Evolutionary conservation across 2,888 invertebrate genomes (phyloP).

Genomic region (Therioaphis trifolii): DNA sequence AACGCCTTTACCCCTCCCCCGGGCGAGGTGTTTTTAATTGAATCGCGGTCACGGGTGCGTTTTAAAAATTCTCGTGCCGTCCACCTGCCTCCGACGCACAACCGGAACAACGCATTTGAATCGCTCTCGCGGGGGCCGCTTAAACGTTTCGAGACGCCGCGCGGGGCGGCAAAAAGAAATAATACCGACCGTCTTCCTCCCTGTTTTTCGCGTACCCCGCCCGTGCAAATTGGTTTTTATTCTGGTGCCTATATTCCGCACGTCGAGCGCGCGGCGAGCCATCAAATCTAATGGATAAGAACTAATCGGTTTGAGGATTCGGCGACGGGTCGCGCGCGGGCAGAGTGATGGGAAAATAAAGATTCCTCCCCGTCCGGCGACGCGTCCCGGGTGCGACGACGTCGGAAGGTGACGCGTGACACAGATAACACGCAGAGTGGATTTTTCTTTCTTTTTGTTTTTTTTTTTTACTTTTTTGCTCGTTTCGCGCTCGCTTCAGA

Average conservation of each 20-base stretch:
- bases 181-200: no score
- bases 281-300: conserved; percentile 43
- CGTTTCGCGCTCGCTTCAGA: no score
- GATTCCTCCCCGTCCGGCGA: neutral
- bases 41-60: neutral
- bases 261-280: conserved; percentile 3
- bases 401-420: neutral
- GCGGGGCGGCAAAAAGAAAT: neutral
- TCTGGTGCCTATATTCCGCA: conserved; percentile 6
- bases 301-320: conserved; percentile 29
- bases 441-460: no score
- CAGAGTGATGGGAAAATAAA: conserved; percentile 13
- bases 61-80: neutral
- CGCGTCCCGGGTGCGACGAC: neutral
- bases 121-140: conserved; percentile 7
- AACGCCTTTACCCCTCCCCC: no score
- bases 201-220: no score
- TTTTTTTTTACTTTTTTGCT: no score
- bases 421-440: neutral
- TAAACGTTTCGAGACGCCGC: conserved; percentile 1
- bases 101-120: conserved; percentile 8
- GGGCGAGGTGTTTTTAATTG: no score
- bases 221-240: conserved; percentile 40
- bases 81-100: conserved; percentile 1
- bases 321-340: neutral